These are phyloP conservation scores for Oenanthe melanoleuca DNA, from an alignment of 2,113 vertebrate species.

Conservation along the genomic window DNA sequence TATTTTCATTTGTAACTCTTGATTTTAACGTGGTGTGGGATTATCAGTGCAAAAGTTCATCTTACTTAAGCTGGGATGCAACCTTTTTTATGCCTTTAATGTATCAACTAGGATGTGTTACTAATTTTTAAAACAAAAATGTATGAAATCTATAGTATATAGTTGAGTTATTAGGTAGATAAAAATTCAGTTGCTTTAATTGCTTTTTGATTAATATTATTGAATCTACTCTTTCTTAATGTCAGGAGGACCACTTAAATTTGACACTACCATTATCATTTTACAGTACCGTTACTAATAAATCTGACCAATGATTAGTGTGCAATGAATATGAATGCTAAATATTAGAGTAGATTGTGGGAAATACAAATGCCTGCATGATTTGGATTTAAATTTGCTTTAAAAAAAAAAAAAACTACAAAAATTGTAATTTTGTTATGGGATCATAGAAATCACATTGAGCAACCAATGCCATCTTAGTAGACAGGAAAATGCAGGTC, in stretches of 20 bases:
- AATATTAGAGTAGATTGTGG: neutral
- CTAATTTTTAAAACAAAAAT: neutral
- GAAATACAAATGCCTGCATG: neutral
- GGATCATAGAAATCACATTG: neutral
- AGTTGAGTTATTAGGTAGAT: neutral
- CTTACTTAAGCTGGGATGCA: neutral
- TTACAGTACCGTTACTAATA: neutral
- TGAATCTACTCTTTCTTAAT: neutral
- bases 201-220: neutral
- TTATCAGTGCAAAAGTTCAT: neutral
- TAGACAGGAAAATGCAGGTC: neutral
- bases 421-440: neutral
- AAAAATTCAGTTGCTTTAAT: neutral
- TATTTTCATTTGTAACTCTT: neutral
- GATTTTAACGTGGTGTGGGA: rapidly evolving
- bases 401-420: neutral
- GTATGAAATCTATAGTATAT: neutral
- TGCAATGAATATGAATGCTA: neutral
- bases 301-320: neutral
- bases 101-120: neutral
- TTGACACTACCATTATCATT: neutral
- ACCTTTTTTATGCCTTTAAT: neutral
- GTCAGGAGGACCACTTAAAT: neutral
- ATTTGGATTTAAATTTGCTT: neutral
- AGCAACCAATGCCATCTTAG: neutral